Percentiles rank a stretch among this genome's conserved stretches.
Conservation (phyloP, 1,140 invertebrate species). For the Chrysoperla carnea region DNA sequence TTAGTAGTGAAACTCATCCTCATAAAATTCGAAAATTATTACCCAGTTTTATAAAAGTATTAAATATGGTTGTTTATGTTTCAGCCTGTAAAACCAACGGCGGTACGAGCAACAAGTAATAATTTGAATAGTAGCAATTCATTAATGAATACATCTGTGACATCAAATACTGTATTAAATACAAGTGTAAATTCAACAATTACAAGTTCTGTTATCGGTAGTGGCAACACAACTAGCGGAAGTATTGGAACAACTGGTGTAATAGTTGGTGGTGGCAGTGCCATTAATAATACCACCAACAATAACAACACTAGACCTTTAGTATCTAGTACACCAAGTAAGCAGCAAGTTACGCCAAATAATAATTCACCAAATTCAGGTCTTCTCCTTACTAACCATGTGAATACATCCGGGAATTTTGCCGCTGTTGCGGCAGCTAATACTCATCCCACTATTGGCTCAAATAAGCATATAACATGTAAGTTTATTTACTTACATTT, state of each 20-base stretch:
- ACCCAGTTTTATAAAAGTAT: no score
- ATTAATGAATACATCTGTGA: slow-evolving; percentile 26
- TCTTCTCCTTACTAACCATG: slow-evolving; percentile 27
- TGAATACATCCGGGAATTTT: slow-evolving; percentile 36
- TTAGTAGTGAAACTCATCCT: no score
- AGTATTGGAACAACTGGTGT: no score
- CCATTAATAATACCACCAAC: slow-evolving; percentile 13
- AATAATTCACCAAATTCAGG: slow-evolving; percentile 39
- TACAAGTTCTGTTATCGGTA: no score
- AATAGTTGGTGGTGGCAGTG: no score
- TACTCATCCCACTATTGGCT: slow-evolving; percentile 27
- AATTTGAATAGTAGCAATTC: slow-evolving; percentile 28
- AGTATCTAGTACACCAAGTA: slow-evolving; percentile 34
- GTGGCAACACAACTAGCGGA: no score
- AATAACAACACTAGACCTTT: slow-evolving; percentile 29
- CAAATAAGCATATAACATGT: slow-evolving; percentile 29
- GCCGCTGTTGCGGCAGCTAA: slow-evolving; percentile 39
- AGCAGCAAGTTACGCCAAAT: slow-evolving; percentile 27
- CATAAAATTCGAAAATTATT: no score
- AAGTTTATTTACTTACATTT: slow-evolving; percentile 10
- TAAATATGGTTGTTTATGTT: no score
- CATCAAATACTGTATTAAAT: slow-evolving; percentile 1
- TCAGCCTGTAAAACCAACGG: slow-evolving; percentile 53
- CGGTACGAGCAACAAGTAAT: slow-evolving; percentile 35
- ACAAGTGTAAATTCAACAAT: slow-evolving; percentile 24